Evolutionary conservation across 2,888 invertebrate genomes (phyloP).

Genomic region (Leucophenga montana): DNA sequence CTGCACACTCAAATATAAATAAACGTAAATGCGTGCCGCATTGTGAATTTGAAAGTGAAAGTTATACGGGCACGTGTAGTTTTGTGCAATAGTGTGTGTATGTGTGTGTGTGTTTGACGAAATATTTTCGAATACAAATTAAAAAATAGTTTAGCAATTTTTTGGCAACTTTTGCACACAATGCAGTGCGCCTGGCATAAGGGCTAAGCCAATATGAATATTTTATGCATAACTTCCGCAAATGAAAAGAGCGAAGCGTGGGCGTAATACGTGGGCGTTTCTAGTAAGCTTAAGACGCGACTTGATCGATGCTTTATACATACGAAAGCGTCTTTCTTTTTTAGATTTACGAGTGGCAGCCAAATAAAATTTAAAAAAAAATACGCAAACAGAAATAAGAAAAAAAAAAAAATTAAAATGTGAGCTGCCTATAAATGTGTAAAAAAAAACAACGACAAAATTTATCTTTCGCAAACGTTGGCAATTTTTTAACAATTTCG

Average conservation of each 20-base stretch:
- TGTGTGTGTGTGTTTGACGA: no score
- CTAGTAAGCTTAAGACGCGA: constrained; percentile 18
- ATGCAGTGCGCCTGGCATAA: no score
- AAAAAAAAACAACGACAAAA: constrained; percentile 9
- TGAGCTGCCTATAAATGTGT: constrained; percentile 13
- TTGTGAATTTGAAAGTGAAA: constrained; percentile 6
- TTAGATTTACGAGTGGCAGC: constrained; percentile 27
- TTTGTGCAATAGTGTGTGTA: no score
- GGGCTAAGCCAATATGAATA: not conserved
- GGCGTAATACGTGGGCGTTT: no score
- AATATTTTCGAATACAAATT: no score
- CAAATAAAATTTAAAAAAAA: constrained; percentile 25
- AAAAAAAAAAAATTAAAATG: constrained; percentile 9
- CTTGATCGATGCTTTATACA: not conserved
- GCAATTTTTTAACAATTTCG: constrained; percentile 8
- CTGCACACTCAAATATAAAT: constrained; percentile 6
- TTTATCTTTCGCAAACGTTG: constrained; percentile 17
- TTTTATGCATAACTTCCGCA: not conserved
- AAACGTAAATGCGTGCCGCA: no score
- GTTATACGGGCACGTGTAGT: no score
- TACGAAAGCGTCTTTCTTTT: not conserved
- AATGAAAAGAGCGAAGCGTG: not conserved
- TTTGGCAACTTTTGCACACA: no score
- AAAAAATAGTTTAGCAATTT: no score
- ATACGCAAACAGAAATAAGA: not conserved